Evolutionary conservation across 2,888 invertebrate genomes (phyloP), one percentile per base, ranked within the genome.

Genomic region (Tinea trinotella): DNA sequence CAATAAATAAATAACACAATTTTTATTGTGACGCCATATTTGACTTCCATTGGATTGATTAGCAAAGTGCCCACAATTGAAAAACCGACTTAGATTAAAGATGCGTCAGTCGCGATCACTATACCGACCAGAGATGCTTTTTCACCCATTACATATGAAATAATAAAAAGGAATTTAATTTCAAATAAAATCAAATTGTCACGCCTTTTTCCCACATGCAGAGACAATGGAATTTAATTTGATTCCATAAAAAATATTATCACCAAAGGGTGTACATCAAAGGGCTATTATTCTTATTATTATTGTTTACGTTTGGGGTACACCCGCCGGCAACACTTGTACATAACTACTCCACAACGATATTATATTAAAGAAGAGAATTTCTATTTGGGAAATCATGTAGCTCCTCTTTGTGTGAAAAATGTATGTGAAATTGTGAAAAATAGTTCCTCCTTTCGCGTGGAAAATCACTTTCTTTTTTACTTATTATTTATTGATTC

Each of bases 241-340:
- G 7, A 2, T 7, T 2, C 30, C 30, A 30, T n/a, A 30, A 30
- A 40, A 40, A 13, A 40, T 13, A 40, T 7, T 40, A 40, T 3
- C 30, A 7, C 7, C 40, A 40, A 15, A 2, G 40, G 7, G 40
- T 40, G 40, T 40, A 40, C 40, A 15, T 40, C 40, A 12, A 40
- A 15, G 40, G 40, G 7, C 40, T 13, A 4, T 40, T 40, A 13
- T 13, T 40, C 15, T 2, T 40, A 40, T 40, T 40, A 40, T 13
- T 40, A 40, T 40, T 15, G 40, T 40, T 40, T 40, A 30, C n/a
- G 40, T n/a, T 13, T 1, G 40, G 6, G n/a, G 40, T 40, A 40
- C 40, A 40, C 40, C 40, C 40, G 40, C 40, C n/a, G 40, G 40
- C 40, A 40, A 3, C 40, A 40, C 12, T 40, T 40, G 40, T 40